Base-by-base conservation (phyloP, 2,888 invertebrate genomes). In the Apotomis betuletana region DNA sequence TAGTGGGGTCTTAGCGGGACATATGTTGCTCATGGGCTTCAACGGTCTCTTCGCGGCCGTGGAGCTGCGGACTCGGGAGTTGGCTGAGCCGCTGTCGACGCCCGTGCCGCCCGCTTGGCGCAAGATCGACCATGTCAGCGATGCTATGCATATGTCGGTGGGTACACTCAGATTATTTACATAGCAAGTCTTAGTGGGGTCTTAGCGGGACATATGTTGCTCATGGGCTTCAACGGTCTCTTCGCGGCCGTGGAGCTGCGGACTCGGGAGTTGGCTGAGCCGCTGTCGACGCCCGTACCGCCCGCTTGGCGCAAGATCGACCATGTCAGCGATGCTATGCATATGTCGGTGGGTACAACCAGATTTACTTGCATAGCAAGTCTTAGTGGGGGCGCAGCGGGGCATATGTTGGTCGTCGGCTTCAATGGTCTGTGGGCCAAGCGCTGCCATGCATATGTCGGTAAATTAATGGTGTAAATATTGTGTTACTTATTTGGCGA, bases 141-240 rank as follows among this genome's bases (percentile, higher is more conserved):
- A 97, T 79, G 96, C 97, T 0, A 95, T 96, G 87, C 95, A 96
- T 78, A 95, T 96, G 88, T 95, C 96, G 72, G 96, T 95, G 0
- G 87, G 92, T 87, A 27, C 27, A 27, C 0, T 2, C 27, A 27
- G 27, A 27, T 27, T 27, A 27, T 2, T 27, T 27, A 2, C 2
- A 2, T 27, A 27, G 27, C 27, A 27, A 27, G 27, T 27, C 27
- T 27, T 27, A 27, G 27, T 27, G 27, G 1, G 27, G 27, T 0
- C 15, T 0, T 1, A 15, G 15, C 15, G 15, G 15, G 15, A 1
- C 15, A 15, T 15, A 97, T 97, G 97, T 91, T 98, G 65, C 92
- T 97, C 15, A 96, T 97, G 96, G 97, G 97, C n/a, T 97, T 97
- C 87, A 96, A 97, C 86, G 97, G 97, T 0, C 94, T 98, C 52